Evolutionary conservation across 2,888 invertebrate species (phyloP).

Genomic region (Cephalotes varians): DNA sequence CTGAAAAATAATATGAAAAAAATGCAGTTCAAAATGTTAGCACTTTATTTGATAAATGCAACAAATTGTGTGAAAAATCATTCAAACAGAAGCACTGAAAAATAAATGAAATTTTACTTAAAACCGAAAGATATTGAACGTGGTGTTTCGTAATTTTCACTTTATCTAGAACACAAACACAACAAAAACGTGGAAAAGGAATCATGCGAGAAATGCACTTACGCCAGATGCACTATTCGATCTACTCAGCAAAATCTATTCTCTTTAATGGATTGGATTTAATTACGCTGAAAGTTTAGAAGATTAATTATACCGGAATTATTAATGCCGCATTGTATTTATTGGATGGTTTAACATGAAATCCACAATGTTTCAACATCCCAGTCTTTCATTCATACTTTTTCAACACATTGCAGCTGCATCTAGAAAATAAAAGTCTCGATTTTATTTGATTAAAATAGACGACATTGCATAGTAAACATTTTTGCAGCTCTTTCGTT

Average conservation of each 20-base stretch:
- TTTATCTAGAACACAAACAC: neutral
- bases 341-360: slow-evolving; percentile 23
- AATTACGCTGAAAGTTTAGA: slow-evolving; percentile 27
- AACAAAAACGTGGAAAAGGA: slow-evolving; percentile 5
- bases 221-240: slow-evolving; percentile 12
- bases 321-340: slow-evolving; percentile 24
- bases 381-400: neutral
- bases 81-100: slow-evolving; percentile 4
- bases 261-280: slow-evolving; percentile 51
- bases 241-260: slow-evolving; percentile 28
- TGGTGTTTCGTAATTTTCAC: slow-evolving; percentile 44
- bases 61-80: neutral
- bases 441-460: slow-evolving; percentile 19
- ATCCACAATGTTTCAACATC: slow-evolving; percentile 1
- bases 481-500: slow-evolving; percentile 1
- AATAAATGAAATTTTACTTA: slow-evolving; percentile 45
- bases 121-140: slow-evolving; percentile 26
- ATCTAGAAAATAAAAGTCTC: slow-evolving; percentile 9
- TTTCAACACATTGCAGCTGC: neutral
- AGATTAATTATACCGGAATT: slow-evolving; percentile 2
- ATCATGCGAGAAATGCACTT: neutral
- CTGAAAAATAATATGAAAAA: neutral
- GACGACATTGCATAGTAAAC: neutral
- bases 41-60: neutral
- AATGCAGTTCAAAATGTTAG: neutral